These are phyloP conservation scores for Tetrao urogallus DNA, from an alignment of 2,113 vertebrate species.

Conservation along the genomic window DNA sequence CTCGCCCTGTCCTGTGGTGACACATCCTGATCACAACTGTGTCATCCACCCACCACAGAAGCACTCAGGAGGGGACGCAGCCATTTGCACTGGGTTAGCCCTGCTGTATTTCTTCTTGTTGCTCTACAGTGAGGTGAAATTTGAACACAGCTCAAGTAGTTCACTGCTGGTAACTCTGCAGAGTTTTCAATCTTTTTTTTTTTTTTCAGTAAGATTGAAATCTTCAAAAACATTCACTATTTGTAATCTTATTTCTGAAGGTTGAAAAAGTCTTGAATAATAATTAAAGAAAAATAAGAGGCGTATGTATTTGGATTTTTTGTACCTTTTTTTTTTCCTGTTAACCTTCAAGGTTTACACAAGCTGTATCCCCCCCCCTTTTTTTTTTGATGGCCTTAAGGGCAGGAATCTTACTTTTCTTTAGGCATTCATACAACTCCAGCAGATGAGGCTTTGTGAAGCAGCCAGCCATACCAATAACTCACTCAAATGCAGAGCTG, in stretches of 20 bases:
- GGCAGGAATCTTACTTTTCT: conserved; percentile 20
- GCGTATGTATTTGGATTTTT: not conserved
- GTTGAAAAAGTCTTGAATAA: not conserved
- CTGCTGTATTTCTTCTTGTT: not conserved
- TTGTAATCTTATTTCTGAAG: not conserved
- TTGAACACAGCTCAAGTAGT: not conserved
- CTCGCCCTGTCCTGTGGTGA: fast-evolving
- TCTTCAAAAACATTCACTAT: not conserved
- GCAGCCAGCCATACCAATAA: conserved; percentile 16
- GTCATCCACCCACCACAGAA: too few species aligned
- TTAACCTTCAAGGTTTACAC: not conserved
- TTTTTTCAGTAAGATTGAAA: not conserved
- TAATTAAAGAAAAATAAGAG: not conserved
- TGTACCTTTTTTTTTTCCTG: not conserved
- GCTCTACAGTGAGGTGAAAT: not conserved
- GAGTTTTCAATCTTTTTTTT: not conserved
- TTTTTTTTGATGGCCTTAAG: not conserved
- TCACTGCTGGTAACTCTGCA: not conserved
- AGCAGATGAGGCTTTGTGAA: conserved; percentile 46
- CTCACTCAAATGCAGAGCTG: conserved; percentile 1
- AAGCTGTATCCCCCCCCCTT: not conserved
- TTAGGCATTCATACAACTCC: conserved; percentile 19
- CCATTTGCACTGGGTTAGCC: not conserved
- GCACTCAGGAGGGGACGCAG: not conserved
- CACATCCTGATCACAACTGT: fast-evolving